Conservation (phyloP, 2,888 invertebrate genomes). For the Polydrusus tereticollis region DNA sequence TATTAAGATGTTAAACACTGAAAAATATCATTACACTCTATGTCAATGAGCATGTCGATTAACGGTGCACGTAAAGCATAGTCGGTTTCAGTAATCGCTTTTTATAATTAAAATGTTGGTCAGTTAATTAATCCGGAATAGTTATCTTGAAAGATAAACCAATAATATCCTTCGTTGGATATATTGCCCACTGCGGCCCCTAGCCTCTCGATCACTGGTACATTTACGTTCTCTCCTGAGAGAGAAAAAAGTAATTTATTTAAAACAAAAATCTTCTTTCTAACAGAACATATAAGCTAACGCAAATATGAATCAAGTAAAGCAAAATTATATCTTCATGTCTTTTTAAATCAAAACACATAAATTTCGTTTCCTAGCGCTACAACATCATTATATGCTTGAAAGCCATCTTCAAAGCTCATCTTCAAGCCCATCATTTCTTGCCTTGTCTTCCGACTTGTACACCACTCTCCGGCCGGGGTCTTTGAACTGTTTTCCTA, state of each 20-base stretch:
- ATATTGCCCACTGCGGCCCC: too few relatives aligned
- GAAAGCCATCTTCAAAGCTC: constrained; percentile 35
- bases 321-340: constrained; percentile 9
- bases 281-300: not conserved
- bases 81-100: too few relatives aligned
- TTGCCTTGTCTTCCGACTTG: constrained; percentile 35
- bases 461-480: constrained; percentile 26
- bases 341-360: constrained; percentile 35
- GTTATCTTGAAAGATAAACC: too few relatives aligned
- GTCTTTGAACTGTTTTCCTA: constrained; percentile 26
- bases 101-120: too few relatives aligned
- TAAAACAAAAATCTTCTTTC: not conserved
- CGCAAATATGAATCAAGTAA: not conserved
- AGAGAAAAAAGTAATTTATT: not conserved
- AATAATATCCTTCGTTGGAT: too few relatives aligned
- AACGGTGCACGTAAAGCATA: too few relatives aligned
- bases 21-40: too few relatives aligned
- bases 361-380: constrained; percentile 32
- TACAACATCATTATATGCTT: constrained; percentile 34
- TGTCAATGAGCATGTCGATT: too few relatives aligned
- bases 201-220: too few relatives aligned
- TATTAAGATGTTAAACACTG: too few relatives aligned
- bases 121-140: too few relatives aligned
- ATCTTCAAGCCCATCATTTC: constrained; percentile 31
- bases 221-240: too few relatives aligned